Percentiles rank a stretch among this genome's conserved stretches.
Evolutionary conservation across 2,113 vertebrate genomes (phyloP).

Genomic region (Atrichornis clamosus): DNA sequence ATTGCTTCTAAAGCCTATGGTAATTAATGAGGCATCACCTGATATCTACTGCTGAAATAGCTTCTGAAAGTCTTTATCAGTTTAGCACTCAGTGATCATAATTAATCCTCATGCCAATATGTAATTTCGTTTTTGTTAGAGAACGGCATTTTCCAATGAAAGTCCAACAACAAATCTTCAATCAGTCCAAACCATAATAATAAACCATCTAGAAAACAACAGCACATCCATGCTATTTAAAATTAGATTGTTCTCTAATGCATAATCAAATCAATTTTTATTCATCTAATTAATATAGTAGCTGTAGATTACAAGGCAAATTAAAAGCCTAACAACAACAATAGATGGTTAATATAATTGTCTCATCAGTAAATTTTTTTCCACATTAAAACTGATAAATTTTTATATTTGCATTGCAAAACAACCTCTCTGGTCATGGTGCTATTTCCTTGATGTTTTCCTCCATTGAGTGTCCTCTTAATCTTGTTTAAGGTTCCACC

Average conservation of each 20-base stretch:
- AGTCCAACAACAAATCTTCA: background rate
- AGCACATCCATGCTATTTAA: background rate
- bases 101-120: background rate
- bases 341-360: background rate
- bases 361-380: background rate
- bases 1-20: background rate
- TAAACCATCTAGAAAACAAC: background rate
- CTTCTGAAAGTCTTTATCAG: background rate
- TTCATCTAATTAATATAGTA: conserved; percentile 10
- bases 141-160: background rate
- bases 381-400: background rate
- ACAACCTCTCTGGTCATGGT: background rate
- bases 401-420: background rate
- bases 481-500: background rate
- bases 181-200: background rate
- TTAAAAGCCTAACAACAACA: conserved; percentile 15
- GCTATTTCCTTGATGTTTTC: background rate
- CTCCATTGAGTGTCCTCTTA: background rate
- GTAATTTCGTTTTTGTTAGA: conserved; percentile 1
- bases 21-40: background rate
- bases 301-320: background rate
- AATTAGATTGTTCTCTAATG: background rate
- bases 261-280: background rate
- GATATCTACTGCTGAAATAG: background rate
- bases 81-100: background rate